phyloP scores from a whole-genome alignment of 2,797 vertebrate genomes.

The Pangasius sanitwongsei region DNA sequence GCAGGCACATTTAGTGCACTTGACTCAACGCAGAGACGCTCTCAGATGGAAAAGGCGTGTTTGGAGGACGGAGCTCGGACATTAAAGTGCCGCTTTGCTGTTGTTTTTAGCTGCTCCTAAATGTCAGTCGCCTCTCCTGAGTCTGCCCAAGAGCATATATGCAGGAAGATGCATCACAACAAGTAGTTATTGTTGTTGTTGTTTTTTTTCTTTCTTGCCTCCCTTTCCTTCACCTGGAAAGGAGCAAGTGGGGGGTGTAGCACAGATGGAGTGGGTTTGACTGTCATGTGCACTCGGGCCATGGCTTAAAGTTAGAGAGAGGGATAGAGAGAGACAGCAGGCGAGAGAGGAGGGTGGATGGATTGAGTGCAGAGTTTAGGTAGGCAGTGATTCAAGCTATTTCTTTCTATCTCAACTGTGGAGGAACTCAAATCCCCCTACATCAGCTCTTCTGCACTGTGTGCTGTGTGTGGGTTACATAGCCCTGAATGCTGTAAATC shows the following conservation, averaged over 20 bases:
- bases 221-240: slow-evolving; percentile 40
- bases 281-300: slow-evolving; percentile 51
- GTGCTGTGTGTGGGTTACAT: background rate
- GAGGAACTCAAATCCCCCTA: background rate
- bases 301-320: slow-evolving; percentile 49
- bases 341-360: slow-evolving; percentile 35
- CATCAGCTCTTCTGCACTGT: slow-evolving; percentile 9
- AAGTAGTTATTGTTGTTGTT: slow-evolving; percentile 61
- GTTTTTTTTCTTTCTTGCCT: slow-evolving; percentile 7
- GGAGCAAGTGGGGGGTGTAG: slow-evolving; percentile 24
- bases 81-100: slow-evolving; percentile 76
- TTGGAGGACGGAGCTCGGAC: slow-evolving; percentile 77
- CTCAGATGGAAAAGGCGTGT: slow-evolving; percentile 84
- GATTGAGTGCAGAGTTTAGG: slow-evolving; percentile 46
- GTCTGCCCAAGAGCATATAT: slow-evolving; percentile 60
- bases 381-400: slow-evolving; percentile 49
- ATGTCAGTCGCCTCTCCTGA: slow-evolving; percentile 78
- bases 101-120: slow-evolving; percentile 78
- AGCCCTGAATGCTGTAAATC: background rate
- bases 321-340: slow-evolving; percentile 38
- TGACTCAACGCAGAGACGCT: slow-evolving; percentile 77
- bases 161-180: slow-evolving; percentile 63
- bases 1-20: slow-evolving; percentile 83
- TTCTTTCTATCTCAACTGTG: slow-evolving; percentile 45
- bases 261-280: slow-evolving; percentile 46